Conservation (phyloP, 2,113 vertebrate genomes). For the Elaphurus davidianus region DNA sequence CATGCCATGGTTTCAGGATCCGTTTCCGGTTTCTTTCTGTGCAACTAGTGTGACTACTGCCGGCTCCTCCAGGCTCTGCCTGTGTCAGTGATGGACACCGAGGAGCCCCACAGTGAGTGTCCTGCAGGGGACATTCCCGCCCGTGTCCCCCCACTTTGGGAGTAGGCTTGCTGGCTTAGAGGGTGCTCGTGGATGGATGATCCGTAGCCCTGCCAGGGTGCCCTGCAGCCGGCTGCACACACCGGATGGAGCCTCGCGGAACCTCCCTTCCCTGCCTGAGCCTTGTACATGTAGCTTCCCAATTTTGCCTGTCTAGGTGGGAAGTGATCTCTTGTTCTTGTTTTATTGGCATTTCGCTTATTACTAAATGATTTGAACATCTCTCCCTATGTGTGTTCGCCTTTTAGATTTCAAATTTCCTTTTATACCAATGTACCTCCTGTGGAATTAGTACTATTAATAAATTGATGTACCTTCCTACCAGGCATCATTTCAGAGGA, state of each 20-base stretch:
- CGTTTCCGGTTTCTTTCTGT: not conserved
- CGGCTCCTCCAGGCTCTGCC: not conserved
- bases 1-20: not conserved
- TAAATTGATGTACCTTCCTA: not conserved
- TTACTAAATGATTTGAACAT: not conserved
- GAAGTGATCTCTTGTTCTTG: not conserved
- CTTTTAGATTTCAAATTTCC: not conserved
- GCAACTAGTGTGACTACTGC: not conserved
- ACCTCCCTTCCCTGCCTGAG: not conserved
- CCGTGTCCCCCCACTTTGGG: not conserved
- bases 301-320: not conserved
- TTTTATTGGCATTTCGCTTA: not conserved
- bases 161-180: not conserved
- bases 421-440: not conserved
- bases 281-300: not conserved
- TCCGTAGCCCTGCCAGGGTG: not conserved
- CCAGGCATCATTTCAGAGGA: not conserved
- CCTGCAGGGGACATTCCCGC: not conserved
- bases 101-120: not conserved
- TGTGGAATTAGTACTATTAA: not conserved
- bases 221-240: not conserved
- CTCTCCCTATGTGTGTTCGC: not conserved
- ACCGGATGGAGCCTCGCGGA: not conserved
- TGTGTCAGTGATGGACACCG: not conserved
- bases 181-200: accelerated